Percentiles rank a stretch among this genome's conserved stretches.
Evolutionary conservation across 1,140 invertebrate genomes (phyloP).

Genomic region (Himalopsyche phryganea): DNA sequence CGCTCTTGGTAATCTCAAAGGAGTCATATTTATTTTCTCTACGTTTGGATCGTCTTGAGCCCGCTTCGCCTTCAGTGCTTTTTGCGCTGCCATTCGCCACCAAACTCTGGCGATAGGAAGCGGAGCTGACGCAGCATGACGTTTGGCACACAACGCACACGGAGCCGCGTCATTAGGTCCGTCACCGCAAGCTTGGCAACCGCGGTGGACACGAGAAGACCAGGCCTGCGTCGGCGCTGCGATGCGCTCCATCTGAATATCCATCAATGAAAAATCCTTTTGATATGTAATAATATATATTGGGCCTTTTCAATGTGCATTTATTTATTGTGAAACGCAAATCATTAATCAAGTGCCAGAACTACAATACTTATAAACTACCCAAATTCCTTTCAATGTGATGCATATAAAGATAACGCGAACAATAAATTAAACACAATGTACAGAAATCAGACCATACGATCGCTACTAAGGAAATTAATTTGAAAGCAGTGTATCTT

Average conservation of each 20-base stretch:
- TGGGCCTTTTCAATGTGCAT: too few relatives aligned
- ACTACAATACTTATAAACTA: too few relatives aligned
- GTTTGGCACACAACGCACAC: slow-evolving; percentile 37
- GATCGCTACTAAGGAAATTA: too few relatives aligned
- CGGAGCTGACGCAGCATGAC: slow-evolving; percentile 11
- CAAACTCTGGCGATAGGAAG: slow-evolving; percentile 14
- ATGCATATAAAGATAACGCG: too few relatives aligned
- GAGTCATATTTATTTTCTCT: background rate
- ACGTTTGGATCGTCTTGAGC: background rate
- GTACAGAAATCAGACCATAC: too few relatives aligned
- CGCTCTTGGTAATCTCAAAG: slow-evolving; percentile 18
- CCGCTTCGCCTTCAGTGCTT: slow-evolving; percentile 26
- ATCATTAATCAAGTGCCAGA: background rate
- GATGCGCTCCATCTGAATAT: slow-evolving; percentile 44
- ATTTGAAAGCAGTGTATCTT: too few relatives aligned
- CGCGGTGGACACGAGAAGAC: slow-evolving; percentile 8
- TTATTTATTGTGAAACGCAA: too few relatives aligned
- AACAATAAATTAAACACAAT: too few relatives aligned
- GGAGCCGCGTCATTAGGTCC: too few relatives aligned
- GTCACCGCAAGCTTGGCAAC: slow-evolving; percentile 28
- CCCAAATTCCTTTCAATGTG: too few relatives aligned
- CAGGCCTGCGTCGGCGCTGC: slow-evolving; percentile 49
- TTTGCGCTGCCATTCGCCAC: slow-evolving; percentile 20
- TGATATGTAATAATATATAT: too few relatives aligned
- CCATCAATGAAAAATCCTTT: background rate